These are phyloP conservation scores for Danio choprae DNA, from an alignment of 2,797 vertebrate genomes.

Conservation along the genomic window DNA sequence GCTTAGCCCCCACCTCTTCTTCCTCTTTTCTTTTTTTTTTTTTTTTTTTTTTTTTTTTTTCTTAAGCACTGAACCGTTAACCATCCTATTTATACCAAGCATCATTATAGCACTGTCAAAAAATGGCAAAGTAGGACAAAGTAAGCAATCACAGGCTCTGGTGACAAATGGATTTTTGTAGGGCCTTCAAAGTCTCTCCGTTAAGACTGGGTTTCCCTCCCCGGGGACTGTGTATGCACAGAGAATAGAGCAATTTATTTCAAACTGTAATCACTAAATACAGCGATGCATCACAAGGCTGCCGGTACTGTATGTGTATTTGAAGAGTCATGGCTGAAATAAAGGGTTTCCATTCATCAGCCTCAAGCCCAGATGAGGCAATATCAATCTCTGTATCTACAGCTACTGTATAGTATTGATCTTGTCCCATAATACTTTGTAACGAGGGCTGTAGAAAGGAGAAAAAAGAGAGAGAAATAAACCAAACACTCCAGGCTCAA, in stretches of 20 bases:
- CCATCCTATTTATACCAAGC: constrained; percentile 83
- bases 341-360: constrained; percentile 68
- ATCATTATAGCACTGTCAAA: constrained; percentile 84
- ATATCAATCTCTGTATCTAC: constrained; percentile 67
- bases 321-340: constrained; percentile 60
- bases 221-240: constrained; percentile 74
- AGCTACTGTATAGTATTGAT: constrained; percentile 60
- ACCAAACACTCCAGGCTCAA: constrained; percentile 48
- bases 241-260: constrained; percentile 81
- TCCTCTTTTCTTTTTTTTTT: constrained; percentile 70
- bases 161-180: constrained; percentile 80
- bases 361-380: constrained; percentile 64
- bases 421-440: constrained; percentile 63
- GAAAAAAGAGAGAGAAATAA: constrained; percentile 48
- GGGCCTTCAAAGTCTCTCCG: constrained; percentile 75
- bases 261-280: constrained; percentile 82
- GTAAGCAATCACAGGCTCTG: constrained; percentile 81
- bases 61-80: constrained; percentile 81
- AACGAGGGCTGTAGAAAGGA: constrained; percentile 54
- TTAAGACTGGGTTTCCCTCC: constrained; percentile 77
- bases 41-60: constrained; percentile 71
- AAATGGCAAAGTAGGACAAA: constrained; percentile 85
- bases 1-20: constrained; percentile 74
- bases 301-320: constrained; percentile 61
- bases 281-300: constrained; percentile 76